Percentiles rank a stretch among this genome's conserved stretches.
Evolutionary conservation across 2,797 vertebrate genomes (phyloP).

Genomic region (Squalus acanthias): DNA sequence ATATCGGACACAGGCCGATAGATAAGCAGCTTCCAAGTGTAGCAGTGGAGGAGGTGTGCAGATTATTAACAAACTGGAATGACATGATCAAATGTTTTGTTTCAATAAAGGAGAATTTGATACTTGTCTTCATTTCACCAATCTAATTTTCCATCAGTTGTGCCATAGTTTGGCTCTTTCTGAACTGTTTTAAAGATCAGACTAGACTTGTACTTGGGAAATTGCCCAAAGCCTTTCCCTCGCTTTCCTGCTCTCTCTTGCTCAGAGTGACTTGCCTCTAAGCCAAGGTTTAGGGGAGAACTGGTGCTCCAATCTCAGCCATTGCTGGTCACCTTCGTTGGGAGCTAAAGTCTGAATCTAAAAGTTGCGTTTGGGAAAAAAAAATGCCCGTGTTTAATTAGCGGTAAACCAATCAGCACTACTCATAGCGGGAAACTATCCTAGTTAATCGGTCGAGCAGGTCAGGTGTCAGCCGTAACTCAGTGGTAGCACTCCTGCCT

Average conservation of each 20-base stretch:
- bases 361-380: neutral
- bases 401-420: neutral
- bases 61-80: neutral
- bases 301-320: too few species aligned
- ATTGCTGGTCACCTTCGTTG: neutral
- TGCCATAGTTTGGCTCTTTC: neutral
- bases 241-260: too few species aligned
- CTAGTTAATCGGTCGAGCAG: neutral
- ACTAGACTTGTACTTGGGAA: constrained; percentile 15
- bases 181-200: neutral
- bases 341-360: neutral
- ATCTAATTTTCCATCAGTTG: constrained; percentile 3
- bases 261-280: neutral
- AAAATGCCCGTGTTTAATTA: neutral
- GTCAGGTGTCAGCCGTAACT: neutral
- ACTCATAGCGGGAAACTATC: neutral
- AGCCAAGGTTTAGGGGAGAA: neutral
- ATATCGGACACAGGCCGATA: neutral
- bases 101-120: neutral
- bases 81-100: neutral
- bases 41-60: neutral
- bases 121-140: neutral
- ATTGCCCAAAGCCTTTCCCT: neutral
- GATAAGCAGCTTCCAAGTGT: neutral
- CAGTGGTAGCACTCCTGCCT: neutral